These are phyloP conservation scores for Conus ventricosus DNA, from an alignment of 1,140 invertebrate genomes.

Conservation along the genomic window DNA sequence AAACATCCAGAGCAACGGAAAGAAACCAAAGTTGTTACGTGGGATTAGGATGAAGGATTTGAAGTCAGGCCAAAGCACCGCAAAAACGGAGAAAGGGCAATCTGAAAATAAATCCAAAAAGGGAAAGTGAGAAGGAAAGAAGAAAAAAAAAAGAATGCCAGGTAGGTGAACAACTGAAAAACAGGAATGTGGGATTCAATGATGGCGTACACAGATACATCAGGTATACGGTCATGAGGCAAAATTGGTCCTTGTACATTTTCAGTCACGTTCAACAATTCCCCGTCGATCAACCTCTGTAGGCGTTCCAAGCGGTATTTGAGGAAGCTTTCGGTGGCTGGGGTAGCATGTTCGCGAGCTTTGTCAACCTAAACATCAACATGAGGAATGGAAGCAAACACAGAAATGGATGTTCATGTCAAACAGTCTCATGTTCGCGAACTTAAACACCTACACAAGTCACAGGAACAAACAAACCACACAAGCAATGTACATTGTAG, in stretches of 20 bases:
- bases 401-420: no score
- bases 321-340: constrained; percentile 13
- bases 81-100: not conserved
- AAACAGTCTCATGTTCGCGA: no score
- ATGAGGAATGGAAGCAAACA: not conserved
- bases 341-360: constrained; percentile 8
- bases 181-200: not conserved
- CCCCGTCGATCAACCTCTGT: constrained; percentile 16
- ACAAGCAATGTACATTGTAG: no score
- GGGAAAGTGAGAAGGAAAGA: not conserved
- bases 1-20: not conserved
- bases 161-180: not conserved
- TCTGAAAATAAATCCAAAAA: not conserved
- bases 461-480: no score
- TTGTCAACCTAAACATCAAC: constrained; percentile 27
- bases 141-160: not conserved
- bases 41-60: not conserved
- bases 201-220: not conserved
- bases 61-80: not conserved
- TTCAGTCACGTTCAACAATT: not conserved
- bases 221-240: not conserved
- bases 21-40: not conserved
- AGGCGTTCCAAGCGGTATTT: constrained; percentile 15
- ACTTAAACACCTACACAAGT: no score
- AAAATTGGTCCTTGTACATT: not conserved